Percentiles rank a stretch among this genome's conserved stretches.
These are phyloP conservation scores for Nysson spinosus DNA, from an alignment of 2,888 invertebrate genomes.

Conservation along the genomic window DNA sequence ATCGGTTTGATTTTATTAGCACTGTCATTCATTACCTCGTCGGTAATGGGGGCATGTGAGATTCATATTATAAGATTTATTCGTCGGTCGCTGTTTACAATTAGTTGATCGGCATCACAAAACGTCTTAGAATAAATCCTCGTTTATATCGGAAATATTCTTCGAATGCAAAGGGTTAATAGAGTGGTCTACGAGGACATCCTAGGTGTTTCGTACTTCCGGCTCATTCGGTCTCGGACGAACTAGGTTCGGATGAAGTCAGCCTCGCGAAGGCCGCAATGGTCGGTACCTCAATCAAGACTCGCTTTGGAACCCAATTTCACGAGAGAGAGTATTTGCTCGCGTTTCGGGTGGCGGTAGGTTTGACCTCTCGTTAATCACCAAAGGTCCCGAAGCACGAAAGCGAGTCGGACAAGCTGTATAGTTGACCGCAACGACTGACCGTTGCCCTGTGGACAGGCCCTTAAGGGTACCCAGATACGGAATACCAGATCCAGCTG, in stretches of 20 bases:
- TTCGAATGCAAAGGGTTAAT: too few relatives aligned
- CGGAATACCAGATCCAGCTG: slow-evolving; percentile 47
- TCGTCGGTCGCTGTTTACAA: too few relatives aligned
- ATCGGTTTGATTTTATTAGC: too few relatives aligned
- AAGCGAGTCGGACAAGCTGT: slow-evolving; percentile 72
- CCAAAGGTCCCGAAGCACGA: slow-evolving; percentile 72
- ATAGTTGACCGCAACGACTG: slow-evolving; percentile 75
- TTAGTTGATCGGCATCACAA: too few relatives aligned
- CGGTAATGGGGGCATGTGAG: too few relatives aligned
- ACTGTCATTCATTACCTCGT: too few relatives aligned
- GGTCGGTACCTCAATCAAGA: slow-evolving; percentile 68
- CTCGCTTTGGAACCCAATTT: slow-evolving; percentile 71
- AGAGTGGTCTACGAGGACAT: too few relatives aligned
- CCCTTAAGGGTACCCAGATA: slow-evolving; percentile 57
- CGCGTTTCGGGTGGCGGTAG: slow-evolving; percentile 66
- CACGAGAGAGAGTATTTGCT: slow-evolving; percentile 67
- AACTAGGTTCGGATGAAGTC: slow-evolving; percentile 41
- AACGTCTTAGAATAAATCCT: too few relatives aligned
- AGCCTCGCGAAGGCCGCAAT: slow-evolving; percentile 55
- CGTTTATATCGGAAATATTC: too few relatives aligned
- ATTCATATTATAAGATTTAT: too few relatives aligned
- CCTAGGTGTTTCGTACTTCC: slow-evolving; percentile 9
- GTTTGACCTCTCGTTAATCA: slow-evolving; percentile 77
- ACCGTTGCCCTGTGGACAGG: slow-evolving; percentile 63
- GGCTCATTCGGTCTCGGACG: slow-evolving; percentile 23